Evolutionary conservation across 2,797 vertebrate genomes (phyloP).

Genomic region (Petrocephalus sullivani): DNA sequence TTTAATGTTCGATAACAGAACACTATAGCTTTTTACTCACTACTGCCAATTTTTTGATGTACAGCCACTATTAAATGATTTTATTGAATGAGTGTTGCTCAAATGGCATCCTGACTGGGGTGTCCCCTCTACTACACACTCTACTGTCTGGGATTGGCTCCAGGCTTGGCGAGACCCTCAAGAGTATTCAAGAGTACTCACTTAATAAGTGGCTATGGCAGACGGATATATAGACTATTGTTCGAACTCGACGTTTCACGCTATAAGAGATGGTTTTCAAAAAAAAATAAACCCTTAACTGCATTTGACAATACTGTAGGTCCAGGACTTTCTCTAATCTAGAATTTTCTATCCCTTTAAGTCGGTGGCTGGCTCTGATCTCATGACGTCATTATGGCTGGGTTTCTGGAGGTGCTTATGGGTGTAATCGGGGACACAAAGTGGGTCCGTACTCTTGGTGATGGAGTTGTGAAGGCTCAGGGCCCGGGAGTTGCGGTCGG

Average conservation of each 20-base stretch:
- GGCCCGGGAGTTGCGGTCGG: conserved; percentile 70
- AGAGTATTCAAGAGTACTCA: neutral
- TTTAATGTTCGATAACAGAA: neutral
- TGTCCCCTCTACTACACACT: neutral
- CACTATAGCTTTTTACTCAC: neutral
- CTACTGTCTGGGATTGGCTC: neutral
- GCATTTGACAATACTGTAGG: neutral
- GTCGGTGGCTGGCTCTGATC: neutral
- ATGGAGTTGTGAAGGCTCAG: conserved; percentile 75
- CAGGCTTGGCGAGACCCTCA: neutral
- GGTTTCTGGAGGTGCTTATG: neutral
- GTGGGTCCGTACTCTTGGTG: conserved; percentile 51
- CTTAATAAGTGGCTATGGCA: neutral
- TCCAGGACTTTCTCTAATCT: neutral
- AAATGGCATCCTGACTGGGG: neutral
- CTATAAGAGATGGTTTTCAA: neutral
- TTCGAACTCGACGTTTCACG: neutral
- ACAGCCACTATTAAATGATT: neutral
- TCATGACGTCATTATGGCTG: neutral
- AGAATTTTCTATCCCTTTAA: neutral
- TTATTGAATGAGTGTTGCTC: conserved; percentile 1
- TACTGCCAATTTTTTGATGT: neutral
- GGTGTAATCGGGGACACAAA: neutral
- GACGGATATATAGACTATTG: neutral
- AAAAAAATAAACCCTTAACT: neutral